These are phyloP conservation scores for Onychomys arenicola DNA, from an alignment of 2,797 vertebrate species.

Conservation along the genomic window DNA sequence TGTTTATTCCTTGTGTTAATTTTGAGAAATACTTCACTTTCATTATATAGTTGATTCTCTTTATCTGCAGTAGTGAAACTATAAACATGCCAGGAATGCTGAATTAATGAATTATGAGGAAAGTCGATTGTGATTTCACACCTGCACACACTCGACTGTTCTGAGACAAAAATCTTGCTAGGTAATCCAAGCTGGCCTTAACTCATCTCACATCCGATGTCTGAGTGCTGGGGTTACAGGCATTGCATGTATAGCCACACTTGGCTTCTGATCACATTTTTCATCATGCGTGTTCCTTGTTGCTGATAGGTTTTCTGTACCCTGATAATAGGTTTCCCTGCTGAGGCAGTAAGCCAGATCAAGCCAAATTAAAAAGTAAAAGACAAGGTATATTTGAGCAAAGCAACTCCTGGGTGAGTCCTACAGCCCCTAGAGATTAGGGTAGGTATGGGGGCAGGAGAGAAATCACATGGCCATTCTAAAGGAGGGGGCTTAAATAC, in stretches of 20 bases:
- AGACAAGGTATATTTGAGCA: too few species aligned
- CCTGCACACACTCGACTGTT: neutral
- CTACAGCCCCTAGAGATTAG: too few species aligned
- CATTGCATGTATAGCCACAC: neutral
- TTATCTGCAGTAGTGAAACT: neutral
- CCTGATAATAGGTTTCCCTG: too few species aligned
- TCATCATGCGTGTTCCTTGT: neutral
- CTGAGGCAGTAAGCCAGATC: too few species aligned
- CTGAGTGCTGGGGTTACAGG: neutral
- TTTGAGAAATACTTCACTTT: conserved; percentile 4
- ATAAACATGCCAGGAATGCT: neutral
- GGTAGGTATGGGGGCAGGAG: too few species aligned
- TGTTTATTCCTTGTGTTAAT: neutral
- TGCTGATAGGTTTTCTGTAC: too few species aligned
- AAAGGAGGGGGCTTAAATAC: too few species aligned
- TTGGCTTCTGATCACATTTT: neutral
- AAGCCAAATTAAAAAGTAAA: too few species aligned
- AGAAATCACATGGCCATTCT: too few species aligned
- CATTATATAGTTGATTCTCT: neutral
- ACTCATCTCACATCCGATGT: too few species aligned
- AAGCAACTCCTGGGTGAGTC: too few species aligned
- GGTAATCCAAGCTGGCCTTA: neutral
- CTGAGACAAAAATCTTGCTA: neutral
- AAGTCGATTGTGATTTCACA: neutral
- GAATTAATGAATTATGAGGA: neutral